These are phyloP conservation scores for Notocelia uddmanniana DNA, from an alignment of 2,888 invertebrate genomes.

Conservation along the genomic window DNA sequence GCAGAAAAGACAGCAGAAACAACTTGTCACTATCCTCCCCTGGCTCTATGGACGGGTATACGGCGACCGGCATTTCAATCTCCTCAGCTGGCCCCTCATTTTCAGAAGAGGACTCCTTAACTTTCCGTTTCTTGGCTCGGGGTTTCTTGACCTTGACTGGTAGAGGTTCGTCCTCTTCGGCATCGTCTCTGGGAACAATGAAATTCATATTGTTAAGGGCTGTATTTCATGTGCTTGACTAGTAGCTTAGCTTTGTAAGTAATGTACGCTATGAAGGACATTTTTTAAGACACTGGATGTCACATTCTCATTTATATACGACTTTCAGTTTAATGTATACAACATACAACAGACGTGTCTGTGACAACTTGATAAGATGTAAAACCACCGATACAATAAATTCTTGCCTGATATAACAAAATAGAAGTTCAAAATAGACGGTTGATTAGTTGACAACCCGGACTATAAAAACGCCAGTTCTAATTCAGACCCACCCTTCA, in stretches of 20 bases:
- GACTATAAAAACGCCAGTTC: no score
- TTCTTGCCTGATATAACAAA: no score
- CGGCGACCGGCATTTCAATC: constrained; percentile 69
- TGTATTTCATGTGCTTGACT: not conserved
- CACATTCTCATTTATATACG: not conserved
- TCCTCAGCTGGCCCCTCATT: constrained; percentile 57
- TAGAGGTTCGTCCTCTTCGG: constrained; percentile 36
- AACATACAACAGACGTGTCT: not conserved
- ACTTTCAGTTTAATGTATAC: no score
- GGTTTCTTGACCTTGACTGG: constrained; percentile 35
- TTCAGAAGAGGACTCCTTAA: constrained; percentile 35
- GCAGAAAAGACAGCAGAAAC: constrained; percentile 76
- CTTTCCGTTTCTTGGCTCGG: constrained; percentile 21
- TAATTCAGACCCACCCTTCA: no score
- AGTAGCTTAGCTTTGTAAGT: not conserved
- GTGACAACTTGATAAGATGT: no score
- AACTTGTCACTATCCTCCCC: constrained; percentile 73
- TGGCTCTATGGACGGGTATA: constrained; percentile 54
- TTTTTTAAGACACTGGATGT: not conserved
- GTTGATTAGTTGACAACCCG: no score
- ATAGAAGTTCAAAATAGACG: no score
- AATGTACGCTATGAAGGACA: not conserved
- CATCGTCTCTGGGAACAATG: constrained; percentile 45
- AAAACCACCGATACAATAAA: no score
- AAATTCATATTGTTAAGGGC: not conserved